Evolutionary conservation across 2,113 vertebrate species (phyloP), one percentile per base, ranked within the genome.

Genomic region (Thryonomys swinderianus): DNA sequence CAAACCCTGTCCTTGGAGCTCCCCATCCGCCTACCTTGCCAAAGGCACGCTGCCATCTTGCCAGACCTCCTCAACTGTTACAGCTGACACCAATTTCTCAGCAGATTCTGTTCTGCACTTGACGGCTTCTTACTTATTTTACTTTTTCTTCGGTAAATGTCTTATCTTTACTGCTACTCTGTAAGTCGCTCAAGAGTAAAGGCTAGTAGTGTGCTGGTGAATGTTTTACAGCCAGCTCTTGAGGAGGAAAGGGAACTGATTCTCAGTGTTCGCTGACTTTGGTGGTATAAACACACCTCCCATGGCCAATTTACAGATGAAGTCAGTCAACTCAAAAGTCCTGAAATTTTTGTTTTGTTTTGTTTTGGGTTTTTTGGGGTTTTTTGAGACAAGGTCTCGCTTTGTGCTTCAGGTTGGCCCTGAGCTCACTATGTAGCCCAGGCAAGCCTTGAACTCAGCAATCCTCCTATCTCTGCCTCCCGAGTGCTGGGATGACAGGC

Each of bases 321-420:
- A 90, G 57, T 42, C 66, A 85, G 85, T 73, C 79, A 95, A 48
- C 16, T 67, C 67, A 74, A 88, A 95, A 88, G 27, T 53, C 69
- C 81, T 83, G 40, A 62, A 59, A 69, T 57, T 76, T 80, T 67
- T n/a, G n/a, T n/a, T n/a, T n/a, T n/a, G n/a, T n/a, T n/a, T n/a
- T n/a, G n/a, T n/a, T n/a, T n/a, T n/a, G n/a, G n/a, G n/a, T n/a
- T n/a, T n/a, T n/a, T n/a, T n/a, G n/a, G n/a, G n/a, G n/a, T n/a
- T n/a, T n/a, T n/a, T n/a, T n/a, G n/a, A n/a, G n/a, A n/a, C n/a
- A n/a, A n/a, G n/a, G n/a, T n/a, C n/a, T n/a, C n/a, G n/a, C n/a
- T n/a, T n/a, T n/a, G n/a, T n/a, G n/a, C n/a, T n/a, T n/a, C n/a
- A n/a, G n/a, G n/a, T n/a, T n/a, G n/a, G n/a, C n/a, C n/a, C n/a